A percentile compares a stretch with the other conserved stretches of the same genome.
These are phyloP conservation scores for Argyresthia albistria DNA, from an alignment of 2,888 invertebrate genomes.

Conservation along the genomic window DNA sequence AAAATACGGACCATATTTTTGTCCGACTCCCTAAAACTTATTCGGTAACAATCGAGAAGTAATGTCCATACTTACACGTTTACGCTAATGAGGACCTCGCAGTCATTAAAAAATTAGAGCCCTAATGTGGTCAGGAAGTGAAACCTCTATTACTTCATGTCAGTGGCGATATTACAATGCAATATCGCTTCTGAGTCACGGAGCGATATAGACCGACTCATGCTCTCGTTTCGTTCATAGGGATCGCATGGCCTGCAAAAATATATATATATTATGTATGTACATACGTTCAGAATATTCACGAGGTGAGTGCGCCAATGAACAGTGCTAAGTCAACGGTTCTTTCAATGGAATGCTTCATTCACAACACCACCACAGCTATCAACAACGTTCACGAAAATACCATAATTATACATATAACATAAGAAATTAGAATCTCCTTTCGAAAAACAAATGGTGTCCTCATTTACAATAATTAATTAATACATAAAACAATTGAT, in stretches of 20 bases:
- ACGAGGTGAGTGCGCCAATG: slow-evolving; percentile 52
- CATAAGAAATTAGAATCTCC: slow-evolving; percentile 37
- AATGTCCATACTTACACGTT: slow-evolving; percentile 54
- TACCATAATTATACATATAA: slow-evolving; percentile 23
- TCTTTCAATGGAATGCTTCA: slow-evolving; percentile 64
- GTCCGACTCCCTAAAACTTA: slow-evolving; percentile 58
- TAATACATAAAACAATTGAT: slow-evolving; percentile 50
- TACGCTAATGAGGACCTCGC: slow-evolving; percentile 35
- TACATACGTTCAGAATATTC: slow-evolving; percentile 32
- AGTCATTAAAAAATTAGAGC: slow-evolving; percentile 23
- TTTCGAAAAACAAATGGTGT: slow-evolving; percentile 34
- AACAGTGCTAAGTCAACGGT: slow-evolving; percentile 57
- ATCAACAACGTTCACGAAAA: slow-evolving; percentile 33
- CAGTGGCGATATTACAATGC: no score
- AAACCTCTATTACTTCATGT: slow-evolving; percentile 8
- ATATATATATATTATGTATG: slow-evolving; percentile 32
- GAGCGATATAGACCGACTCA: slow-evolving; percentile 23
- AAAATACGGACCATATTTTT: slow-evolving; percentile 63
- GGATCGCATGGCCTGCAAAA: slow-evolving; percentile 45
- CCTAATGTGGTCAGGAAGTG: slow-evolving; percentile 35
- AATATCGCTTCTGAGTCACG: neutral
- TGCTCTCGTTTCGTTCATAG: slow-evolving; percentile 17
- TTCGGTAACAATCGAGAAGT: slow-evolving; percentile 66
- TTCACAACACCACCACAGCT: slow-evolving; percentile 52
- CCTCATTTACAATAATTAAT: slow-evolving; percentile 21